These are phyloP conservation scores for Anguilla marmorata DNA, from an alignment of 2,797 vertebrate species.

Conservation along the genomic window DNA sequence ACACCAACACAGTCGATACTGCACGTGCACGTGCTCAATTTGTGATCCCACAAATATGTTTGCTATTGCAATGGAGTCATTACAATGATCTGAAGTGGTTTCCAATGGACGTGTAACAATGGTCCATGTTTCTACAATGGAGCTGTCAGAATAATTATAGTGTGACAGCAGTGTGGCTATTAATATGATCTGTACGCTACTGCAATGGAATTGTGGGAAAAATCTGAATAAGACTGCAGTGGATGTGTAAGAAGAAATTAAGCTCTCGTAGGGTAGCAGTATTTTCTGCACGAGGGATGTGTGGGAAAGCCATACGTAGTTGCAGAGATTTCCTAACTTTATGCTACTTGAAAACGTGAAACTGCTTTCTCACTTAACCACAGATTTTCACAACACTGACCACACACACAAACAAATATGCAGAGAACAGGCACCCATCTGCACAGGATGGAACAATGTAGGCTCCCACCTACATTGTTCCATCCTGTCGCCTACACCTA, in stretches of 20 bases:
- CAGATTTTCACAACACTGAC: slow-evolving; percentile 7
- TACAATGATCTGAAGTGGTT: not conserved
- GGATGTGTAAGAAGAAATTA: not conserved
- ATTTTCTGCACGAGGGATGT: not conserved
- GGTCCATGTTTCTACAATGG: not conserved
- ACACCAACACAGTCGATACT: not conserved
- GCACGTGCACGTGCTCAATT: not conserved
- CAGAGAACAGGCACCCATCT: not conserved
- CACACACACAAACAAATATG: not conserved
- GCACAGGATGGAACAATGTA: not conserved
- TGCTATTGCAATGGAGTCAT: not conserved
- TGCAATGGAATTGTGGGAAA: not conserved
- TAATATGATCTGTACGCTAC: not conserved
- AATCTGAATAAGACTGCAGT: not conserved
- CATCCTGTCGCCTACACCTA: too few relatives aligned
- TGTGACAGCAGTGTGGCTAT: not conserved
- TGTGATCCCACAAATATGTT: not conserved
- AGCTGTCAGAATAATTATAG: not conserved
- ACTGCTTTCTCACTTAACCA: not conserved
- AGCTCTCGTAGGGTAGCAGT: not conserved
- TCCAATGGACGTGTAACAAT: not conserved
- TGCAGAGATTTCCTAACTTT: slow-evolving; percentile 28
- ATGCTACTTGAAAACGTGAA: slow-evolving; percentile 7
- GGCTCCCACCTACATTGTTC: too few relatives aligned
- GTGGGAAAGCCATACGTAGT: not conserved